These are phyloP conservation scores for Zele albiditarsus DNA, from an alignment of 2,888 invertebrate species.

Conservation along the genomic window DNA sequence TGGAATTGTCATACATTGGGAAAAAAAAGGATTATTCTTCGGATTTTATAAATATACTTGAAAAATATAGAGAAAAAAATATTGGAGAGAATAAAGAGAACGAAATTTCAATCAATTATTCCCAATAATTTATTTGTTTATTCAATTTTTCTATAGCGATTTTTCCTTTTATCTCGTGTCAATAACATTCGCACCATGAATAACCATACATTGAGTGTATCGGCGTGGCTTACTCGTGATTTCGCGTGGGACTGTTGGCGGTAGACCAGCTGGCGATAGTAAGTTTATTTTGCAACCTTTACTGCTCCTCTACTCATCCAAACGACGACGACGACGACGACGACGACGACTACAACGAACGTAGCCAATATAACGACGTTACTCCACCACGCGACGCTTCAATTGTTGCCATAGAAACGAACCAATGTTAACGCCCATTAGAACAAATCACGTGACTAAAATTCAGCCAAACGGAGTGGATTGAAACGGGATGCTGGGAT, in stretches of 20 bases:
- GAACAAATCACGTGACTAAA: conserved; percentile 60
- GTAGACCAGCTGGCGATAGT: conserved; percentile 69
- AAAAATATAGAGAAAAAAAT: too few relatives aligned
- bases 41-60: too few relatives aligned
- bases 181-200: conserved; percentile 56
- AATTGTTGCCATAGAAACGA: conserved; percentile 53
- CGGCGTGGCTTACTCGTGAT: conserved; percentile 65
- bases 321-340: conserved; percentile 41
- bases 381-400: conserved; percentile 61
- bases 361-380: conserved; percentile 70
- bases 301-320: conserved; percentile 52
- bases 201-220: conserved; percentile 53
- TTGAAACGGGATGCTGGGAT: conserved; percentile 74
- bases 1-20: too few relatives aligned
- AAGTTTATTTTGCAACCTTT: conserved; percentile 70
- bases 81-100: background rate
- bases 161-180: conserved; percentile 27
- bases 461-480: conserved; percentile 59
- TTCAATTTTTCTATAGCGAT: too few relatives aligned
- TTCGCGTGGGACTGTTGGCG: conserved; percentile 71
- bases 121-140: background rate
- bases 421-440: conserved; percentile 49
- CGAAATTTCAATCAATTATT: background rate
- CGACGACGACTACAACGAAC: conserved; percentile 49
- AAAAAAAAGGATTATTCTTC: too few relatives aligned